Percentiles rank a stretch among this genome's conserved stretches.
Conservation (phyloP, 2,888 invertebrate species). For the Andrena marginata region DNA sequence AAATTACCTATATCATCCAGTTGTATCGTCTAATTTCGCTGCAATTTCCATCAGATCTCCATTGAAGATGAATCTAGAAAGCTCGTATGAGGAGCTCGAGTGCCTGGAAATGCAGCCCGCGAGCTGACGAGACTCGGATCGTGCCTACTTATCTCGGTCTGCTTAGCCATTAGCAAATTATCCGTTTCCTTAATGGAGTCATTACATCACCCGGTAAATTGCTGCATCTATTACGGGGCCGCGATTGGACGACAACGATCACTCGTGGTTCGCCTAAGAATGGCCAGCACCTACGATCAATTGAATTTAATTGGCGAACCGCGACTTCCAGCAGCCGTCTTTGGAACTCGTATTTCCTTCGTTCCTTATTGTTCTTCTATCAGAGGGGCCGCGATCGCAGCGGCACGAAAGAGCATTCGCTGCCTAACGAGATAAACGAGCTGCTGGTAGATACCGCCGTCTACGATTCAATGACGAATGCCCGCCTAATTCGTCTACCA, state of each 20-base stretch:
- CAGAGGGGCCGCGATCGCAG: slow-evolving; percentile 15
- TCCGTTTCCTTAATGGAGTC: slow-evolving; percentile 30
- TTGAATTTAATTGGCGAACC: slow-evolving; percentile 47
- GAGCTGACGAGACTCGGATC: neutral
- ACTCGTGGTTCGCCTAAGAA: slow-evolving; percentile 26
- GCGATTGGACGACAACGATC: slow-evolving; percentile 19
- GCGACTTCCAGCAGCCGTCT: slow-evolving; percentile 7
- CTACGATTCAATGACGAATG: slow-evolving; percentile 75
- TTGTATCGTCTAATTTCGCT: too few relatives aligned
- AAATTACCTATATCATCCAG: too few relatives aligned
- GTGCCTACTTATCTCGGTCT: slow-evolving; percentile 16
- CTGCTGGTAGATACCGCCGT: slow-evolving; percentile 63
- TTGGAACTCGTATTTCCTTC: slow-evolving; percentile 7
- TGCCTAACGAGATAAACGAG: slow-evolving; percentile 57
- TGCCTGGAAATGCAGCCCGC: neutral
- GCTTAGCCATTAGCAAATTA: slow-evolving; percentile 28
- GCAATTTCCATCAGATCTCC: too few relatives aligned
- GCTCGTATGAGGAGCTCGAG: neutral
- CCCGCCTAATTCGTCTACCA: slow-evolving; percentile 72
- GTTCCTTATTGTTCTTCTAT: slow-evolving; percentile 18
- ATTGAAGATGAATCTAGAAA: too few relatives aligned
- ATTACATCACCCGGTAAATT: slow-evolving; percentile 48
- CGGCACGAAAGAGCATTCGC: slow-evolving; percentile 50
- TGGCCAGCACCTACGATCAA: slow-evolving; percentile 59
- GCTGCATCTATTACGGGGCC: slow-evolving; percentile 10